These are phyloP conservation scores for Poliocrania exsul DNA, from an alignment of 2,797 vertebrate species.

Conservation along the genomic window DNA sequence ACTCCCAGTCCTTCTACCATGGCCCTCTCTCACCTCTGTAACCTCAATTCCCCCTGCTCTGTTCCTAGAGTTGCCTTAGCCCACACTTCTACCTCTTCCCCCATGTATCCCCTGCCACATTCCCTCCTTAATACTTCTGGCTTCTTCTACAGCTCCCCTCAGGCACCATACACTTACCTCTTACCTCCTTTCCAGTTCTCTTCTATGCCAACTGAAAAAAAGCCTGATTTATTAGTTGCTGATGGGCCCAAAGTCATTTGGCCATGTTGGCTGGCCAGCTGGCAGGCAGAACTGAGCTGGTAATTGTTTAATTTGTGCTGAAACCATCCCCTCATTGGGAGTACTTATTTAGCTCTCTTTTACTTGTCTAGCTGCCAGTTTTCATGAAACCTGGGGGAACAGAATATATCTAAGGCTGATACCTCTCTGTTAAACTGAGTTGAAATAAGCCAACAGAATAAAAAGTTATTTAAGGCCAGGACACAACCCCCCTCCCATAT, in stretches of 20 bases:
- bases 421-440: not conserved
- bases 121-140: not conserved
- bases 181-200: not conserved
- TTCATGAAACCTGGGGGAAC: conserved; percentile 1
- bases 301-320: conserved; percentile 41
- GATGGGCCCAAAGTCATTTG: not conserved
- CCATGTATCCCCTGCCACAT: not conserved
- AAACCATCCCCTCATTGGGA: conserved; percentile 6
- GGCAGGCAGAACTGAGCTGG: conserved; percentile 39
- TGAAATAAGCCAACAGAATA: not conserved
- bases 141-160: not conserved
- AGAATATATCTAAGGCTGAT: not conserved
- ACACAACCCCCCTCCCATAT: not conserved
- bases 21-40: not conserved
- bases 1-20: not conserved
- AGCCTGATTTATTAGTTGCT: not conserved
- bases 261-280: conserved; percentile 8
- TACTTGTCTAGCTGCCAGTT: conserved; percentile 14
- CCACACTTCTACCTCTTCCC: fast-evolving
- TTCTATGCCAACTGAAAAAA: not conserved
- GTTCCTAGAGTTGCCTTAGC: not conserved
- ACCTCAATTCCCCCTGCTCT: not conserved
- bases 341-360: conserved; percentile 16
- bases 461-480: conserved; percentile 30
- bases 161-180: not conserved